phyloP scores from a whole-genome alignment of 2,797 vertebrate species.

The Myotis planiceps region DNA sequence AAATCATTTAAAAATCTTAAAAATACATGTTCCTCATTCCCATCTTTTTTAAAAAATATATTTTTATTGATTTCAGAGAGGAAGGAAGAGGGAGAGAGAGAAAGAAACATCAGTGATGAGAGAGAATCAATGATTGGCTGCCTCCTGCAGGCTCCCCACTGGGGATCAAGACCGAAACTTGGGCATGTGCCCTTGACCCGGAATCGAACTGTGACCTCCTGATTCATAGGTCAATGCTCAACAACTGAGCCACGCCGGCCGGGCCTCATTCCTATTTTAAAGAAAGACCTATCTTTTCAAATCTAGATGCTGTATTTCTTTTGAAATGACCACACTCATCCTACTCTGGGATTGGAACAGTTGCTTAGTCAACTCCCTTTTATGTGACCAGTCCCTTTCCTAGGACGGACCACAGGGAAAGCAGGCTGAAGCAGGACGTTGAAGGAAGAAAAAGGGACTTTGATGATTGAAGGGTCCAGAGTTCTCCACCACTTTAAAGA shows the following conservation, averaged over 20 bases:
- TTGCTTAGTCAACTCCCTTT: neutral
- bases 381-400: neutral
- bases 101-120: too few relatives aligned
- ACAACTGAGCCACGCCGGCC: too few relatives aligned
- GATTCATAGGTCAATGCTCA: too few relatives aligned
- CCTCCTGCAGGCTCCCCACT: too few relatives aligned
- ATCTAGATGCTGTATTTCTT: neutral
- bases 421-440: neutral
- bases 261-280: neutral
- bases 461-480: neutral
- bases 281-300: neutral
- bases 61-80: too few relatives aligned
- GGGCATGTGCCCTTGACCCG: too few relatives aligned
- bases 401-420: neutral
- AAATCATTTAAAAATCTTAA: constrained; percentile 1
- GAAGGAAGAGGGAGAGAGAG: too few relatives aligned
- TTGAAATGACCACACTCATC: neutral
- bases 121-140: too few relatives aligned
- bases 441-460: neutral
- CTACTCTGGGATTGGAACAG: neutral
- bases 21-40: neutral
- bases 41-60: neutral
- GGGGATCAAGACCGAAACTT: too few relatives aligned
- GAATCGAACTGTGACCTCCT: too few relatives aligned
- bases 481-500: neutral